Base-by-base conservation (phyloP, 2,888 invertebrate genomes). In the Ophioninae sp. region DNA sequence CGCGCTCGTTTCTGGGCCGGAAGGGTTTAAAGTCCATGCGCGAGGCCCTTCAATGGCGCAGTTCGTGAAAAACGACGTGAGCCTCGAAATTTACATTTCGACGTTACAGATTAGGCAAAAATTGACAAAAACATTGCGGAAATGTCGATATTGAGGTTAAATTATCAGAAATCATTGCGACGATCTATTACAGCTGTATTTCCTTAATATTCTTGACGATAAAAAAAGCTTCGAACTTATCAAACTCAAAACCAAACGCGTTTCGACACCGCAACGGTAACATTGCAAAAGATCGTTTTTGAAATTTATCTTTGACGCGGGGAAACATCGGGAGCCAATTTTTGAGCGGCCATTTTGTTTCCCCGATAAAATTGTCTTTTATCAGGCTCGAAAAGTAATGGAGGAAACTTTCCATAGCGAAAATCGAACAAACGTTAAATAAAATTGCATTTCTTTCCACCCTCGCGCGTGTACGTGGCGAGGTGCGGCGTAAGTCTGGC, bases 401-500 rank as follows among this genome's bases (percentile, higher is more conserved):
- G 3, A 13, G 17, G 3, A 3, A 44, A 44, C 0, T 8, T 17
- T 51, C 13, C 17, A 13, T 17, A 51, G 51, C 13, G 51, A 51
- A 5, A 51, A 51, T 51, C 51, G 13, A 17, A 51, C 13, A 44
- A 13, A 44, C 17, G 17, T 51, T 13, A 51, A 10, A 59, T 72
- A 23, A 51, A 64, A 37, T 22, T 67, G 39, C 67, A 56, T 67
- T 67, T 76, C 30, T 74, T 74, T 56, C 7, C 23, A 22, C 37
- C 51, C 44, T 6, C 30, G 56, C 69, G 20, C 37, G 23, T 64
- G 51, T 51, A n/a, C 20, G 20, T 10, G 9, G 65, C 65, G 59
- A 44, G 68, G 61, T 67, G 69, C 68, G 67, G 72, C 63, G 58
- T 51, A 56, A 30, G 71, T 78, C 63, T 81, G 84, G 84, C 81